Conservation (phyloP, 2,888 invertebrate genomes). For the Meiosimyza decipiens region DNA sequence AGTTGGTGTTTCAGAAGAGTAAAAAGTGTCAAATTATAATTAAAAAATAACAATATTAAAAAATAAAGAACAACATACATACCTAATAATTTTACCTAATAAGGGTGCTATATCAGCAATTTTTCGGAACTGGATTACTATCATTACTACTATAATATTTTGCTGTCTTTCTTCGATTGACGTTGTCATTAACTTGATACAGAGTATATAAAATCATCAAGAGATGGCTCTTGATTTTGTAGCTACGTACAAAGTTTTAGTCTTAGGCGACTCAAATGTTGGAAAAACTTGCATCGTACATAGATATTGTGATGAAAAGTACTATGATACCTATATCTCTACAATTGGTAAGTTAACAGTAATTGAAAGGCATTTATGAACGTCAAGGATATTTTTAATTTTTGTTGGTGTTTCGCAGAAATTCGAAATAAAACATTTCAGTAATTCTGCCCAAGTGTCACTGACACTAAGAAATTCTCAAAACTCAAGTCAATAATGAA, state of each 20-base stretch:
- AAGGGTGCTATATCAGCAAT: background rate
- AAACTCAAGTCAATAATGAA: too few relatives aligned
- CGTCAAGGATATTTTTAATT: background rate
- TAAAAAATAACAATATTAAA: too few relatives aligned
- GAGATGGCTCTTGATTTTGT: constrained; percentile 86
- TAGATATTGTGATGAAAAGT: constrained; percentile 89
- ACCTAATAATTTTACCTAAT: too few relatives aligned
- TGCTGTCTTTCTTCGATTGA: background rate
- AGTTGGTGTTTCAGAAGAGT: too few relatives aligned
- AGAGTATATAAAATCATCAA: too few relatives aligned
- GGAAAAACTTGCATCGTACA: constrained; percentile 92
- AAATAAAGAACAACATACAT: too few relatives aligned
- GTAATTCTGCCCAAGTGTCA: too few relatives aligned
- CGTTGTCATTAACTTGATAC: background rate
- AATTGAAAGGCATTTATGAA: background rate
- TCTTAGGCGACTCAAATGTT: constrained; percentile 89
- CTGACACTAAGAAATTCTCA: too few relatives aligned
- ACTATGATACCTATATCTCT: constrained; percentile 90
- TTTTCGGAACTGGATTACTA: background rate
- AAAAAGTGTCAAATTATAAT: too few relatives aligned
- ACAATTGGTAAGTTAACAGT: constrained; percentile 79
- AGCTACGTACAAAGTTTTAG: constrained; percentile 87
- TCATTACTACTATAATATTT: background rate
- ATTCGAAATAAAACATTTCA: too few relatives aligned
- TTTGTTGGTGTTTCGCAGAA: background rate